phyloP scores from a whole-genome alignment of 2,797 vertebrate genomes.

The Myotis vivesi region DNA sequence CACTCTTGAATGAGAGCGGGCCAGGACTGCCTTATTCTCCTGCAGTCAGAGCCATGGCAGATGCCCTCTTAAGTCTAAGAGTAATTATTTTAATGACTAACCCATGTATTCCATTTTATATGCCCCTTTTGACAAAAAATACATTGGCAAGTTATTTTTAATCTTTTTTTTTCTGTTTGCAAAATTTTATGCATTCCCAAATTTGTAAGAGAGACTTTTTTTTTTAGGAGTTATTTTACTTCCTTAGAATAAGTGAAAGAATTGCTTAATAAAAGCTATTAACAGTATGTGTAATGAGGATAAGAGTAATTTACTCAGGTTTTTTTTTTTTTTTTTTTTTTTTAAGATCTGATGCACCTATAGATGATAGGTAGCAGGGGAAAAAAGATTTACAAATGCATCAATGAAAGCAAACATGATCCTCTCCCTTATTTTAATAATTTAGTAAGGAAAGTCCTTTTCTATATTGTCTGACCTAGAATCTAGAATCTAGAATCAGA shows the following conservation, averaged over 20 bases:
- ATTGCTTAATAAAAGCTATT: neutral
- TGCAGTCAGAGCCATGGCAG: slow-evolving; percentile 70
- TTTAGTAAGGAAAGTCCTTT: neutral
- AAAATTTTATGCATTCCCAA: neutral
- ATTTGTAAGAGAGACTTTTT: neutral
- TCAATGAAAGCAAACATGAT: neutral
- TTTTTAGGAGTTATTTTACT: neutral
- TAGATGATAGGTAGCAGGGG: neutral
- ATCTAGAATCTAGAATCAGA: neutral
- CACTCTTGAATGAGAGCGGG: slow-evolving; percentile 73
- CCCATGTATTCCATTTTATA: slow-evolving; percentile 20
- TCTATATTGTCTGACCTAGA: neutral
- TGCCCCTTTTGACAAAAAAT: neutral
- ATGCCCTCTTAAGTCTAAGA: slow-evolving; percentile 63
- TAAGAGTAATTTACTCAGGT: neutral
- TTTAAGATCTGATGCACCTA: neutral
- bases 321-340: neutral
- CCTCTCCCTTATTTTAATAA: neutral
- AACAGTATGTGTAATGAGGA: neutral
- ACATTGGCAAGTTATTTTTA: neutral
- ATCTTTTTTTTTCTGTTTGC: neutral
- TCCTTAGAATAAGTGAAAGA: neutral
- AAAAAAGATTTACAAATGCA: neutral
- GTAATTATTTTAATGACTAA: slow-evolving; percentile 60
- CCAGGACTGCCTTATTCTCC: slow-evolving; percentile 60